phyloP scores from a whole-genome alignment of 1,140 invertebrate species.

The Samia ricini region DNA sequence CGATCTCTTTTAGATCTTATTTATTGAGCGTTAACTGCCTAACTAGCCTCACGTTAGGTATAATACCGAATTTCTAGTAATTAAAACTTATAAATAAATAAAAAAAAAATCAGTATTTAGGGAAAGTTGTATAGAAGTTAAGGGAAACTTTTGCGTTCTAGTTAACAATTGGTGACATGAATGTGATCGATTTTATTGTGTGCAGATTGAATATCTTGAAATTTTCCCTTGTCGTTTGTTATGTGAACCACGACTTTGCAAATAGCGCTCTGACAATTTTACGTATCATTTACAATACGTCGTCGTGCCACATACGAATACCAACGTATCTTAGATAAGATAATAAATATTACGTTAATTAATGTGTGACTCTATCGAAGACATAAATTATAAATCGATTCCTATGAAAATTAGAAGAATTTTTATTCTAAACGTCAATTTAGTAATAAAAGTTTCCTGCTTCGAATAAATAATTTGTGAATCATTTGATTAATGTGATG shows the following conservation, averaged over 20 bases:
- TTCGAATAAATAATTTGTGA: constrained; percentile 1
- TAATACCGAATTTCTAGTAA: no score
- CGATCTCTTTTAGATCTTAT: no score
- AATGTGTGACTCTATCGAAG: constrained; percentile 10
- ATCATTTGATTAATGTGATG: background rate
- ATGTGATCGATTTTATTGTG: background rate
- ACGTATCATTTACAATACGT: background rate
- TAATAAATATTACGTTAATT: constrained; percentile 13
- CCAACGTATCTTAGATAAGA: constrained; percentile 17
- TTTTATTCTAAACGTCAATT: background rate
- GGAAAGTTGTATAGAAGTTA: no score
- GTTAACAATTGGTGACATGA: background rate
- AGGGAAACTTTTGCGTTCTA: no score
- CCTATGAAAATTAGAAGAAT: background rate
- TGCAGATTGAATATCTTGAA: background rate
- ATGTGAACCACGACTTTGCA: background rate
- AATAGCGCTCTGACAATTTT: background rate
- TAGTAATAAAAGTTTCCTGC: background rate
- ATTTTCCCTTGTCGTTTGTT: background rate
- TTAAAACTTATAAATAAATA: no score
- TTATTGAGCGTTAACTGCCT: no score
- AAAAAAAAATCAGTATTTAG: no score
- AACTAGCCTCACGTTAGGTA: no score
- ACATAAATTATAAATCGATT: constrained; percentile 9
- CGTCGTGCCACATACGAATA: background rate